Evolutionary conservation across 2,888 invertebrate species (phyloP).

Genomic region (Lycophotia porphyrea): DNA sequence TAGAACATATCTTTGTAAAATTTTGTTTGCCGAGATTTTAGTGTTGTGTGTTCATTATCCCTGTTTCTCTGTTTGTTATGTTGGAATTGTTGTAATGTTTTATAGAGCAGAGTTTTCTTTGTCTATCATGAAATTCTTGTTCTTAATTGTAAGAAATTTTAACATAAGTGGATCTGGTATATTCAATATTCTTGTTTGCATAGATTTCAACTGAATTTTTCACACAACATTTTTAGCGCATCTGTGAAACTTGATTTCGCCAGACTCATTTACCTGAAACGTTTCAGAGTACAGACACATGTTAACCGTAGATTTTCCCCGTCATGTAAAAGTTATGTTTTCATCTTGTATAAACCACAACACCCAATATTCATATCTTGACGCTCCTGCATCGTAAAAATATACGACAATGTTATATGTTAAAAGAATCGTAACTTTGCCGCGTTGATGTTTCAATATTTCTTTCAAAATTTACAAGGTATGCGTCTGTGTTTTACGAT

Average conservation of each 20-base stretch:
- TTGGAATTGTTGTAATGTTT: slow-evolving; percentile 8
- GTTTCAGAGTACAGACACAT: slow-evolving; percentile 23
- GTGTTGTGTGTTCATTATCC: slow-evolving; percentile 45
- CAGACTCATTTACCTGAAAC: slow-evolving; percentile 44
- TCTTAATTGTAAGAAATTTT: not conserved
- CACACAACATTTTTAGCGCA: not conserved
- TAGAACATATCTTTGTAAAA: slow-evolving; percentile 49
- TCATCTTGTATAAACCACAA: slow-evolving; percentile 71
- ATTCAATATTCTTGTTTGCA: too few species aligned
- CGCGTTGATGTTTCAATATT: slow-evolving; percentile 70
- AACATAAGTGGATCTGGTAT: too few species aligned
- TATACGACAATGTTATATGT: slow-evolving; percentile 73
- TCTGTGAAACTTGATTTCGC: slow-evolving; percentile 27
- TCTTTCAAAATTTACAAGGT: slow-evolving; percentile 63
- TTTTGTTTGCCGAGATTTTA: slow-evolving; percentile 55
- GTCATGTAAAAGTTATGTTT: slow-evolving; percentile 67
- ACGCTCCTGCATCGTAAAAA: slow-evolving; percentile 72
- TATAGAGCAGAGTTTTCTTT: not conserved
- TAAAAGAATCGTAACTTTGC: slow-evolving; percentile 71
- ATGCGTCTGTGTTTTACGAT: slow-evolving; percentile 53
- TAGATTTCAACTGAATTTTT: not conserved
- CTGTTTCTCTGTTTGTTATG: slow-evolving; percentile 5
- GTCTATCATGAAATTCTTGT: not conserved
- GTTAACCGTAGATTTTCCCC: slow-evolving; percentile 38
- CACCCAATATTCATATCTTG: slow-evolving; percentile 72